phyloP scores from a whole-genome alignment of 2,888 invertebrate species.

The Melanophora roralis region DNA sequence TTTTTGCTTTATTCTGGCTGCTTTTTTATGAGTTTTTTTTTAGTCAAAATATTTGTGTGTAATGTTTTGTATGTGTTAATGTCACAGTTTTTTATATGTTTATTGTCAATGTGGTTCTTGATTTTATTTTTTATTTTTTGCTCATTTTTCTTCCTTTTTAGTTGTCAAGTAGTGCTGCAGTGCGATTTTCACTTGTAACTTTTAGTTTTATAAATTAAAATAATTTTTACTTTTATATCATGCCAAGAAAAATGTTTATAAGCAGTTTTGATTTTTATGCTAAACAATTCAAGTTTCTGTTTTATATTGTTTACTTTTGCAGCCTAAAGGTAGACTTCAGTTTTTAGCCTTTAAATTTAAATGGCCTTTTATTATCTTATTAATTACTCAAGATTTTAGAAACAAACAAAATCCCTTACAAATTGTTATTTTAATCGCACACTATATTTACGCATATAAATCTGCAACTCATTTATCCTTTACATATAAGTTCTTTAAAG shows the following conservation, averaged over 20 bases:
- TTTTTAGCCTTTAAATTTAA: too few species aligned
- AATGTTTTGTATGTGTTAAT: background rate
- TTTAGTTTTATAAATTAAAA: constrained; percentile 45
- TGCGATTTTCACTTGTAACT: constrained; percentile 56
- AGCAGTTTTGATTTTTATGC: background rate
- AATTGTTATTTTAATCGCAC: background rate
- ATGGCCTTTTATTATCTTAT: too few species aligned
- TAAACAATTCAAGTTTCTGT: constrained; percentile 4
- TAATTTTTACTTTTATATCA: constrained; percentile 20
- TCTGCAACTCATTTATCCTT: background rate
- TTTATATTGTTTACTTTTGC: background rate
- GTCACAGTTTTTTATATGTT: background rate
- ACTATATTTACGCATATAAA: background rate
- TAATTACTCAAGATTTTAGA: too few species aligned
- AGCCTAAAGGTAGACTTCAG: too few species aligned
- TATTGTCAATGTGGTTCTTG: background rate
- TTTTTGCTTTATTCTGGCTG: background rate
- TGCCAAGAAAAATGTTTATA: constrained; percentile 7
- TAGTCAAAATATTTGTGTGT: constrained; percentile 23
- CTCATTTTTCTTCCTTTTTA: constrained; percentile 14
- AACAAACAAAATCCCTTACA: too few species aligned
- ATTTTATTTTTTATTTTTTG: background rate
- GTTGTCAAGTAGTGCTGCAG: constrained; percentile 59
- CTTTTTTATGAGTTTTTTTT: constrained; percentile 2
- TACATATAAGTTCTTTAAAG: background rate